A percentile compares a stretch with the other conserved stretches of the same genome.
Evolutionary conservation across 2,888 invertebrate genomes (phyloP).

Genomic region (Abscondita cerata): DNA sequence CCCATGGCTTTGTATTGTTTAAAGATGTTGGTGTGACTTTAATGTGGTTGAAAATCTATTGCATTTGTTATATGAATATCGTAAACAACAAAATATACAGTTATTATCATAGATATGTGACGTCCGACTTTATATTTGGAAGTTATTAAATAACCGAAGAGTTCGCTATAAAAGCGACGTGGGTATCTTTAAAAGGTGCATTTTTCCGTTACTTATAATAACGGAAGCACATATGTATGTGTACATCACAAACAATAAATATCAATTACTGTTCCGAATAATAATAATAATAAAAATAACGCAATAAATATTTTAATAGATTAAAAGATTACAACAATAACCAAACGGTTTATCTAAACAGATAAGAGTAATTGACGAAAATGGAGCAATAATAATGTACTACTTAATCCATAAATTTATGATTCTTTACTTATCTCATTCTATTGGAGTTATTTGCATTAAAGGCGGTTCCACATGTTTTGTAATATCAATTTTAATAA

Average conservation of each 20-base stretch:
- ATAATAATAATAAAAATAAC: not conserved
- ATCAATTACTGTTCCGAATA: too few relatives aligned
- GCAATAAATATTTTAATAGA: not conserved
- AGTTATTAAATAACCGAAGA: constrained; percentile 14
- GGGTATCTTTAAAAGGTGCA: not conserved
- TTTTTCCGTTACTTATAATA: not conserved
- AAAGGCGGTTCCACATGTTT: not conserved
- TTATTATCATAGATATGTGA: constrained; percentile 21
- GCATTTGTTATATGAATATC: constrained; percentile 38
- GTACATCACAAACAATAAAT: too few relatives aligned
- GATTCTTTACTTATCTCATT: constrained; percentile 15
- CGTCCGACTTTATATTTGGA: constrained; percentile 16
- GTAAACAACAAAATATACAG: constrained; percentile 23
- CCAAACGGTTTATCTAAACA: constrained; percentile 9
- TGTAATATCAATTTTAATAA: too few relatives aligned
- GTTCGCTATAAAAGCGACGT: not conserved
- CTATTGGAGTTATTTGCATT: constrained; percentile 23
- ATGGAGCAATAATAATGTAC: constrained; percentile 7
- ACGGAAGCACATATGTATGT: too few relatives aligned
- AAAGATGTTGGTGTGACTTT: constrained; percentile 38
- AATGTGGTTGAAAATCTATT: constrained; percentile 41
- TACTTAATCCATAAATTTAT: constrained; percentile 19
- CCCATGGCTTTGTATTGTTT: constrained; percentile 40
- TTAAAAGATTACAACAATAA: constrained; percentile 5
- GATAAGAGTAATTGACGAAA: constrained; percentile 7